Evolutionary conservation across 2,113 vertebrate species (phyloP).

Genomic region (Xerus inauris): DNA sequence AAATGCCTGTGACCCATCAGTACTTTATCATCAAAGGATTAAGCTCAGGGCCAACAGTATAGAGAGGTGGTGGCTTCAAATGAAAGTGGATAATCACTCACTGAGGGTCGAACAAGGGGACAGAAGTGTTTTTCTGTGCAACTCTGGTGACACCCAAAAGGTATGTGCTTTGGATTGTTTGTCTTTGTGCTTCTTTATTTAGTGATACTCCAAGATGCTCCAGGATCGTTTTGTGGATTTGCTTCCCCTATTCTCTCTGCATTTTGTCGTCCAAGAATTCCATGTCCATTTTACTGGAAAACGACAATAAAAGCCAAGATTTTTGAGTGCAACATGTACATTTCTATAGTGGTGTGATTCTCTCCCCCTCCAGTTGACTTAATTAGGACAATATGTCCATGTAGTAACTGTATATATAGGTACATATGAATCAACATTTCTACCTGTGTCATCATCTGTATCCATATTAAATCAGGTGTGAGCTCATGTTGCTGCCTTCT

Average conservation of each 20-base stretch:
- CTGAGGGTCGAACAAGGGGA: background rate
- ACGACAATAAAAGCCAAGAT: background rate
- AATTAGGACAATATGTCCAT: background rate
- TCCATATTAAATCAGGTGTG: background rate
- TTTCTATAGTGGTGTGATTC: background rate
- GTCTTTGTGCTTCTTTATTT: background rate
- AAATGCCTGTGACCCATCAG: background rate
- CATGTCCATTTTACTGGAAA: background rate
- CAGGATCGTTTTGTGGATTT: background rate
- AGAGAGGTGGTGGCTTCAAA: background rate
- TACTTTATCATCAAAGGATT: background rate
- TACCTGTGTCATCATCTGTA: background rate
- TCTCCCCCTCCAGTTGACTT: background rate
- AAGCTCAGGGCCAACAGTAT: background rate
- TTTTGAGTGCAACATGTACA: background rate
- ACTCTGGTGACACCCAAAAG: background rate
- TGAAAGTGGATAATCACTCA: background rate
- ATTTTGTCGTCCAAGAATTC: background rate
- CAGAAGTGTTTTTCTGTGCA: background rate
- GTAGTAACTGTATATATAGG: background rate
- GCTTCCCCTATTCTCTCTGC: fast-evolving
- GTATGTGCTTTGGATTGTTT: background rate
- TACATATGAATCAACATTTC: background rate
- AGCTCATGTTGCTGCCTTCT: background rate
- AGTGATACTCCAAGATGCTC: background rate